Percentiles rank a stretch among this genome's conserved stretches.
Evolutionary conservation across 2,888 invertebrate genomes (phyloP).

Genomic region (Nasonovia ribisnigri): DNA sequence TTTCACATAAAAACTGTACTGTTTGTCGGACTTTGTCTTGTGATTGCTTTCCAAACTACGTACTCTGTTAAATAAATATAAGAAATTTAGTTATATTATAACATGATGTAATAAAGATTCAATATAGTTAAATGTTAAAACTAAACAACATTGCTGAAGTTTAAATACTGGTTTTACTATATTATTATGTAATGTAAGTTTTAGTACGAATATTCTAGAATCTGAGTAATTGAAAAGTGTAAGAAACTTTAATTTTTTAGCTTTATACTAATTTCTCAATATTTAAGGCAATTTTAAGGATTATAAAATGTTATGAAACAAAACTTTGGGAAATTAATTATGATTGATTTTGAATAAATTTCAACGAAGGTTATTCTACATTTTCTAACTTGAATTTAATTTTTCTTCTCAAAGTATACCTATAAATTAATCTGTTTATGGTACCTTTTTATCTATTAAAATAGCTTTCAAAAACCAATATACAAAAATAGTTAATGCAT

Average conservation of each 20-base stretch:
- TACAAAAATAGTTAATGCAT: neutral
- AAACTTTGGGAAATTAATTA: neutral
- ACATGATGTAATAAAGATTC: too few species aligned
- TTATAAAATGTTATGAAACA: neutral
- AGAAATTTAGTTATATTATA: too few species aligned
- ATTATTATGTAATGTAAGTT: neutral
- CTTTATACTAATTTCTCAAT: neutral
- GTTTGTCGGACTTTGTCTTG: too few species aligned
- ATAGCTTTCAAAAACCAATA: neutral
- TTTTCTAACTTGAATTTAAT: neutral
- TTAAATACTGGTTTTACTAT: neutral
- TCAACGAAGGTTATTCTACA: neutral
- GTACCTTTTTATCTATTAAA: neutral
- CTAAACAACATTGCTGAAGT: too few species aligned
- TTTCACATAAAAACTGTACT: too few species aligned
- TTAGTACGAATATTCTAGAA: neutral
- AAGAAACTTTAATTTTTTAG: neutral
- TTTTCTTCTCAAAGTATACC: neutral
- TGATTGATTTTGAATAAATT: slow-evolving; percentile 4
- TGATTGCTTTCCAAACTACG: too few species aligned
- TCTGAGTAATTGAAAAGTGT: neutral
- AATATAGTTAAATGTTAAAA: too few species aligned
- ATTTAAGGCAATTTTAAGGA: neutral
- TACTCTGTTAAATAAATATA: too few species aligned
- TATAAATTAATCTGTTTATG: neutral